Percentiles rank a stretch among this genome's conserved stretches.
Evolutionary conservation across 2,888 invertebrate genomes (phyloP).

Genomic region (Microchrysa polita): DNA sequence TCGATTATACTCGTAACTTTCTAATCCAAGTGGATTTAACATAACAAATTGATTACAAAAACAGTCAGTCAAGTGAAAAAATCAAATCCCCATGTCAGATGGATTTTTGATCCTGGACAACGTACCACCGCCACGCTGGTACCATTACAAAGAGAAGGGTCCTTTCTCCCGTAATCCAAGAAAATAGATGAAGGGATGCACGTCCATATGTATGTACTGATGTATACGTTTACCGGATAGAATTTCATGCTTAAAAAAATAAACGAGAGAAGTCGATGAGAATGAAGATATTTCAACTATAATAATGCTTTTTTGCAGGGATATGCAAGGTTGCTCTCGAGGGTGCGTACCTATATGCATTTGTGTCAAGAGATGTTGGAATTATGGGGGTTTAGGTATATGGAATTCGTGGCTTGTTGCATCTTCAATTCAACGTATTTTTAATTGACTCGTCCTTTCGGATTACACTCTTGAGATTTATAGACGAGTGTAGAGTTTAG

Average conservation of each 20-base stretch:
- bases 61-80: constrained; percentile 41
- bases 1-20: neutral
- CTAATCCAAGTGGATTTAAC: constrained; percentile 18
- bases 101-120: constrained; percentile 13
- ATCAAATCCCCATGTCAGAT: constrained; percentile 37
- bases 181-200: neutral
- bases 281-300: neutral
- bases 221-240: neutral
- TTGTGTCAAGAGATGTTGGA: neutral
- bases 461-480: neutral
- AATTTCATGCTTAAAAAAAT: constrained; percentile 6
- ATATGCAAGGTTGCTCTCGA: neutral
- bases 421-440: neutral
- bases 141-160: too few species aligned
- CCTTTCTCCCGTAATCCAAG: constrained; percentile 13
- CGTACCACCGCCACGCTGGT: too few species aligned
- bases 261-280: neutral
- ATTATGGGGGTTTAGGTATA: neutral
- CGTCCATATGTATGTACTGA: too few species aligned
- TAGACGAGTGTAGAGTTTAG: neutral
- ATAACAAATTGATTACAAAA: constrained; percentile 39
- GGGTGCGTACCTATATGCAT: neutral
- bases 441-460: constrained; percentile 34
- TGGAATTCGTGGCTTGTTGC: neutral
- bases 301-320: neutral